Percentiles rank a stretch among this genome's conserved stretches.
These are phyloP conservation scores for Ceriagrion tenellum DNA, from an alignment of 2,888 invertebrate genomes.

Conservation along the genomic window DNA sequence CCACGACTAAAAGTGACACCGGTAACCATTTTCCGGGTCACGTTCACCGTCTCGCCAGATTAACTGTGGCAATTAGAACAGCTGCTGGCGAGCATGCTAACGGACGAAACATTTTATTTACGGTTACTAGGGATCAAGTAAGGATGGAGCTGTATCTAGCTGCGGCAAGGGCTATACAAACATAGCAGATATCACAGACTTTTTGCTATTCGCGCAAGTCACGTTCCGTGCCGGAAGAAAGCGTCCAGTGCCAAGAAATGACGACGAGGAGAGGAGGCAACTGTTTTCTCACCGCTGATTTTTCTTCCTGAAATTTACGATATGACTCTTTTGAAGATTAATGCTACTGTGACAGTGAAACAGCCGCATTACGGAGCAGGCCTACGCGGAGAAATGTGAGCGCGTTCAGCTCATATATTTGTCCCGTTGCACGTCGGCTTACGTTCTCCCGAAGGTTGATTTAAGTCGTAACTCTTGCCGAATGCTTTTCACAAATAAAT, in stretches of 20 bases:
- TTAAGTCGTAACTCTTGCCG: too few relatives aligned
- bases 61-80: neutral
- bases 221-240: neutral
- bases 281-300: neutral
- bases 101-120: neutral
- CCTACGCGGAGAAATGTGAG: too few relatives aligned
- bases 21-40: neutral
- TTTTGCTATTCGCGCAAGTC: neutral
- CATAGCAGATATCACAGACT: neutral
- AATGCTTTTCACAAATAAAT: too few relatives aligned
- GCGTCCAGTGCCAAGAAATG: neutral
- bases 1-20: neutral
- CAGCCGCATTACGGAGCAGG: neutral
- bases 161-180: neutral
- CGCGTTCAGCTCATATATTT: too few relatives aligned
- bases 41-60: neutral
- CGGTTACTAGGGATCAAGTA: neutral
- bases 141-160: neutral
- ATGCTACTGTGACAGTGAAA: neutral
- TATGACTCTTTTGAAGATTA: neutral
- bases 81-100: neutral
- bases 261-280: neutral
- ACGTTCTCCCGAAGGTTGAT: too few relatives aligned
- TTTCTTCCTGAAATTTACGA: neutral
- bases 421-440: too few relatives aligned